phyloP scores from a whole-genome alignment of 2,888 invertebrate species.

The Megamerina dolium region DNA sequence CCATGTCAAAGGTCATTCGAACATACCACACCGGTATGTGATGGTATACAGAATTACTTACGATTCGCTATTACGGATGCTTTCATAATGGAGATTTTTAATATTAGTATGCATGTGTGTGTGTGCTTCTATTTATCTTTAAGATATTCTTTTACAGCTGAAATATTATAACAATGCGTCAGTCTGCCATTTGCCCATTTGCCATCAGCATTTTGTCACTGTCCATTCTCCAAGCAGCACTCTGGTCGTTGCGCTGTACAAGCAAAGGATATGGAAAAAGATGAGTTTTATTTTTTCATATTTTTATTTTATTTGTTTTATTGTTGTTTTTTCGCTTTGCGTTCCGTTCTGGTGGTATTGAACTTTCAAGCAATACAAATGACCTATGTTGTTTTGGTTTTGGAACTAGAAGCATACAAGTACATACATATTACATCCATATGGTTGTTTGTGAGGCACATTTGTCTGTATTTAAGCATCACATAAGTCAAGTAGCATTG shows the following conservation, averaged over 20 bases:
- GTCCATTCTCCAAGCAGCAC: slow-evolving; percentile 28
- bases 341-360: too few species aligned
- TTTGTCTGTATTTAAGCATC: slow-evolving; percentile 35
- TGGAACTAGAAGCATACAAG: neutral
- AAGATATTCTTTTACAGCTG: slow-evolving; percentile 37
- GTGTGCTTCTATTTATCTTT: slow-evolving; percentile 38
- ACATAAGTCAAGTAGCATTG: slow-evolving; percentile 35
- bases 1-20: slow-evolving; percentile 36
- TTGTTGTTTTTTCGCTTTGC: too few species aligned
- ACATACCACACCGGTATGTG: slow-evolving; percentile 15
- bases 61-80: too few species aligned
- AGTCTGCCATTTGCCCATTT: slow-evolving; percentile 19
- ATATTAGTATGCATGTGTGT: neutral
- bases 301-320: neutral
- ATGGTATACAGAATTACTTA: too few species aligned
- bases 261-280: neutral
- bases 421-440: neutral
- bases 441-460: slow-evolving; percentile 6
- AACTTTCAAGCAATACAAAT: neutral
- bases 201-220: slow-evolving; percentile 33
- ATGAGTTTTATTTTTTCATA: neutral
- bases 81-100: too few species aligned
- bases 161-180: slow-evolving; percentile 43
- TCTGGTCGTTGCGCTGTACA: neutral
- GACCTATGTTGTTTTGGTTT: neutral